These are phyloP conservation scores for Puma concolor DNA, from an alignment of 2,113 vertebrate species.

Conservation along the genomic window DNA sequence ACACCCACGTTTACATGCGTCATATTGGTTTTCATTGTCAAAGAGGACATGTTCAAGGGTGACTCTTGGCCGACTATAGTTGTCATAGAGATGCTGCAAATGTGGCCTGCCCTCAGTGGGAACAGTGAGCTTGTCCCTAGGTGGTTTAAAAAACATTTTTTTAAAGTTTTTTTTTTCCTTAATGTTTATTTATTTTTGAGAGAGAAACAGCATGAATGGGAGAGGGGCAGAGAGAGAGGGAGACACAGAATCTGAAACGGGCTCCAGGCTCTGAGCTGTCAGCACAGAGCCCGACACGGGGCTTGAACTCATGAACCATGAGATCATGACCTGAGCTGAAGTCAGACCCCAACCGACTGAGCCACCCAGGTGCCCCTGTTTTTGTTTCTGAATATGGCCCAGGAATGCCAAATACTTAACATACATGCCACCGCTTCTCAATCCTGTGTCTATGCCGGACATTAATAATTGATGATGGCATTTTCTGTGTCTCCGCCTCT, in stretches of 20 bases:
- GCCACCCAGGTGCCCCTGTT: neutral
- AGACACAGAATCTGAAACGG: too few species aligned
- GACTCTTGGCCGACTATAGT: neutral
- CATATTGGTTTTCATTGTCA: conserved; percentile 16
- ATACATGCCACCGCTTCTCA: neutral
- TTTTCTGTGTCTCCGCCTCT: neutral
- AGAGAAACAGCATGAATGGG: too few species aligned
- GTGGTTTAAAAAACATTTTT: neutral
- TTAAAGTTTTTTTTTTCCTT: too few species aligned
- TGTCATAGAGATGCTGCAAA: neutral
- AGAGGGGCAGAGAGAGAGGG: too few species aligned
- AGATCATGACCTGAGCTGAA: neutral
- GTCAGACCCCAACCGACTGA: neutral
- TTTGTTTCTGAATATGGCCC: neutral
- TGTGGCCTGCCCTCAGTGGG: neutral
- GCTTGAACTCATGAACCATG: neutral
- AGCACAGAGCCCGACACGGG: neutral
- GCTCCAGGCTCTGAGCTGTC: neutral
- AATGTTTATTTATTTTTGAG: too few species aligned
- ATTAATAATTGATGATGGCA: neutral
- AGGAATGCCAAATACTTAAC: neutral
- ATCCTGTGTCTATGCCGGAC: neutral
- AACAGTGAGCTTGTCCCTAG: neutral
- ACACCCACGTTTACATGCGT: neutral
- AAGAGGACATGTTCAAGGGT: neutral